Percentiles rank a stretch among this genome's conserved stretches.
Evolutionary conservation across 2,888 invertebrate species (phyloP).

Genomic region (Drosophila stalkeri): DNA sequence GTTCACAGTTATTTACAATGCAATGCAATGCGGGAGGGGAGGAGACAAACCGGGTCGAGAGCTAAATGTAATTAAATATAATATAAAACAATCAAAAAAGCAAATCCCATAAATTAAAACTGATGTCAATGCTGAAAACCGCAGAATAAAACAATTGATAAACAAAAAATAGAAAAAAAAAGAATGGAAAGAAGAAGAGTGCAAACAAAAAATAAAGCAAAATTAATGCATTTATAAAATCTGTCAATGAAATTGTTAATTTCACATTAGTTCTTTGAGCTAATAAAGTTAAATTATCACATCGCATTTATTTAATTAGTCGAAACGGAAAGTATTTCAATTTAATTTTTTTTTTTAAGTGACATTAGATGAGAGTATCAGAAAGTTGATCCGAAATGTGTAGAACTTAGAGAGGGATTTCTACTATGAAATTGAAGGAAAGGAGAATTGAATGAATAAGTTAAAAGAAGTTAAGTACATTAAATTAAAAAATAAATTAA

Average conservation of each 20-base stretch:
- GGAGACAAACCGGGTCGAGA: neutral
- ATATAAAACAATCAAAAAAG: constrained; percentile 68
- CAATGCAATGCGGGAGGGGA: neutral
- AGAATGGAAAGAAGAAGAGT: neutral
- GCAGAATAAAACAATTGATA: constrained; percentile 31
- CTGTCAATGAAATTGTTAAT: constrained; percentile 73
- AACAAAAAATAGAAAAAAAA: neutral
- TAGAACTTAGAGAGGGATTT: neutral
- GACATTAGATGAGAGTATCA: neutral
- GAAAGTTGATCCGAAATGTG: neutral
- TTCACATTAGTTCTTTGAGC: constrained; percentile 67
- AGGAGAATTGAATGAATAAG: too few species aligned
- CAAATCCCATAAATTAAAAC: constrained; percentile 73
- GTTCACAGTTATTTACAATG: constrained; percentile 52
- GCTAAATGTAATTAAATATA: constrained; percentile 68
- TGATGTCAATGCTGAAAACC: constrained; percentile 47
- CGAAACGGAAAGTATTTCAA: constrained; percentile 24
- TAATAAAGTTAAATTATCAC: constrained; percentile 75
- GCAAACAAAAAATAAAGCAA: constrained; percentile 2
- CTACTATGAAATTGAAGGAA: too few species aligned
- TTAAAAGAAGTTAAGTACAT: neutral
- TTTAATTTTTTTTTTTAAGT: neutral
- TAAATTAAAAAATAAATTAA: neutral
- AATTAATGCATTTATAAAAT: constrained; percentile 48
- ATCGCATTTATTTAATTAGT: constrained; percentile 73